Conservation (phyloP, 2,888 invertebrate species). For the Stenurella melanura region DNA sequence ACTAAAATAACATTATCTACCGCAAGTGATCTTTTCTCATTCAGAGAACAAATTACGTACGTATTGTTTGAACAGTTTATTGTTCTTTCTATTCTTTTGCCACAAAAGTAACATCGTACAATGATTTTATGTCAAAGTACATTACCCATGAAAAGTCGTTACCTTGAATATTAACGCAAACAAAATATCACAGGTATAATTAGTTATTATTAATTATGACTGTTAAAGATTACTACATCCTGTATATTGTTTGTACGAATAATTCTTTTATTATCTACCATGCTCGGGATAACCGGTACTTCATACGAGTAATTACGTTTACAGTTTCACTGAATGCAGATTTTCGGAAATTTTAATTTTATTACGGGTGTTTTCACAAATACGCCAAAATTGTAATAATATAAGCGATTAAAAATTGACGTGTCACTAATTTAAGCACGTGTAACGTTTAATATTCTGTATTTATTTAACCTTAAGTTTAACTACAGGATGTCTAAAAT, state of each 20-base stretch:
- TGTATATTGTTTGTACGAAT: slow-evolving; percentile 28
- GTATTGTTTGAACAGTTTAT: background rate
- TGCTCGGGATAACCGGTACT: background rate
- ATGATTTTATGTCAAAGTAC: slow-evolving; percentile 21
- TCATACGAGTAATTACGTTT: background rate
- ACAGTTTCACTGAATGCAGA: background rate
- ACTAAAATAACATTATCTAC: background rate
- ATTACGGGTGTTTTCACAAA: background rate
- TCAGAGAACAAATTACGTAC: background rate
- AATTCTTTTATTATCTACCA: background rate
- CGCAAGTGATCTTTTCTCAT: background rate
- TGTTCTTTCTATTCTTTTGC: background rate
- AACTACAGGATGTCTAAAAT: slow-evolving; percentile 10
- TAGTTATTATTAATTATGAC: slow-evolving; percentile 43
- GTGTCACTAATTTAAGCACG: background rate
- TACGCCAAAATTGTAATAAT: background rate
- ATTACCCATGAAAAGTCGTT: slow-evolving; percentile 34
- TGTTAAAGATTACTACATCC: slow-evolving; percentile 44
- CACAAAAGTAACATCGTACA: background rate
- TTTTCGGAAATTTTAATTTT: background rate
- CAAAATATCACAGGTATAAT: slow-evolving; percentile 41
- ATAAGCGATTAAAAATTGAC: background rate
- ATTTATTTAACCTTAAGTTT: slow-evolving; percentile 18
- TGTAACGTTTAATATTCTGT: slow-evolving; percentile 14
- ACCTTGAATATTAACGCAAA: slow-evolving; percentile 50